Conservation (phyloP, 2,888 invertebrate genomes). For the Heteromurus nitidus region DNA sequence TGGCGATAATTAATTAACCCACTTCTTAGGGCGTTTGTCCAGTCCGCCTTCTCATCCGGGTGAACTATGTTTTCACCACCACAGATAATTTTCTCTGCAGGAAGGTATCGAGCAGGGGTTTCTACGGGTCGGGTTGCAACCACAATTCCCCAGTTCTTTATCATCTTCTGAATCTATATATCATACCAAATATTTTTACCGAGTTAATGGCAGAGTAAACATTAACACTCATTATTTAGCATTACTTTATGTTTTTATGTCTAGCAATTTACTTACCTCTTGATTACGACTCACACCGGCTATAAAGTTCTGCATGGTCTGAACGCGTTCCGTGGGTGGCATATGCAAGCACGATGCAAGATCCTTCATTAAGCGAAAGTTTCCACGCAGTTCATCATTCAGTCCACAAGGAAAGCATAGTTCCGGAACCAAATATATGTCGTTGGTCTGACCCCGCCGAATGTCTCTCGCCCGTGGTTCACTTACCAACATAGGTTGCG, state of each 20-base stretch:
- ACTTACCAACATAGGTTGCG: constrained; percentile 40
- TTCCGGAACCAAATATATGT: constrained; percentile 47
- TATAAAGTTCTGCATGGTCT: constrained; percentile 15
- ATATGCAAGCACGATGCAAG: constrained; percentile 34
- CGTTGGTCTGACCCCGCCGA: constrained; percentile 11
- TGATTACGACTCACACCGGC: neutral
- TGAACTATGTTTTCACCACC: neutral
- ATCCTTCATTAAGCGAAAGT: constrained; percentile 42
- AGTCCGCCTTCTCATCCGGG: constrained; percentile 46
- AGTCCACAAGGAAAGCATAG: constrained; percentile 40
- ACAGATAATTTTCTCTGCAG: constrained; percentile 16
- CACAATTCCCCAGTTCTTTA: neutral
- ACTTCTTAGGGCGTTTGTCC: constrained; percentile 32
- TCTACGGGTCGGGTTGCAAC: neutral
- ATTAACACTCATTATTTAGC: neutral
- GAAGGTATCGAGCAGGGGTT: constrained; percentile 1
- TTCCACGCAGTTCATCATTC: constrained; percentile 24
- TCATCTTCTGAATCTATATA: neutral
- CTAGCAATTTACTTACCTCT: neutral
- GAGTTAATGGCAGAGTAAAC: neutral
- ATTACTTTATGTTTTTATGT: neutral
- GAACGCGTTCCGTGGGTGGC: constrained; percentile 6
- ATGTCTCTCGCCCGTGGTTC: constrained; percentile 24
- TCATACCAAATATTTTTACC: neutral
- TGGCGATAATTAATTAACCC: neutral